A percentile compares a stretch with the other conserved stretches of the same genome.
These are phyloP conservation scores for Amitus sp. DNA, from an alignment of 2,888 invertebrate species.

Conservation along the genomic window DNA sequence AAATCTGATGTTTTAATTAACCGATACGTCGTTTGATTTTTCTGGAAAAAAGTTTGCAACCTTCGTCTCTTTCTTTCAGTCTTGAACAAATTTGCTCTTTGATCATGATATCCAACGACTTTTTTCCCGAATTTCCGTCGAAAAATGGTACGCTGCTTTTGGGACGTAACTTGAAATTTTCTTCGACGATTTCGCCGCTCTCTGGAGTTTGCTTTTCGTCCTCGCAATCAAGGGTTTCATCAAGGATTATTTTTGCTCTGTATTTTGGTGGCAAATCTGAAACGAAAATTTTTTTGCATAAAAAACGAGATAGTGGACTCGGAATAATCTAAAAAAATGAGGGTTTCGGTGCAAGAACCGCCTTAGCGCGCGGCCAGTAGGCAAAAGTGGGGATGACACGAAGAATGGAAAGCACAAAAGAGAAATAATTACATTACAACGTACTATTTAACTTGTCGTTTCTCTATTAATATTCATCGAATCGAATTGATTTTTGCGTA, in stretches of 20 bases:
- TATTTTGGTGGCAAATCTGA: conserved; percentile 49
- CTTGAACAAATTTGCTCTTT: conserved; percentile 41
- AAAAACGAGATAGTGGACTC: too few species aligned
- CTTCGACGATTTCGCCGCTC: conserved; percentile 29
- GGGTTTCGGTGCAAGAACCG: too few species aligned
- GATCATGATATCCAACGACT: conserved; percentile 41
- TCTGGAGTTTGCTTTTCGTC: conserved; percentile 32
- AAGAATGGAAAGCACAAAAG: too few species aligned
- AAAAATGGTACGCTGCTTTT: conserved; percentile 46
- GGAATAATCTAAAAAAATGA: too few species aligned
- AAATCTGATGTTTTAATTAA: too few species aligned
- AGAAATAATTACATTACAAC: too few species aligned
- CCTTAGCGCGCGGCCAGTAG: too few species aligned
- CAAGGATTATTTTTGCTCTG: conserved; percentile 37
- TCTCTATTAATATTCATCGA: too few species aligned
- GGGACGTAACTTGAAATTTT: conserved; percentile 41
- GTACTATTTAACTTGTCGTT: too few species aligned
- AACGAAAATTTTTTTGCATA: background rate
- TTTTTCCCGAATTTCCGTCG: conserved; percentile 26
- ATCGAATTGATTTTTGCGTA: too few species aligned
- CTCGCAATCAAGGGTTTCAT: conserved; percentile 36
- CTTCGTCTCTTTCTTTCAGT: conserved; percentile 45
- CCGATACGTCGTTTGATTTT: background rate
- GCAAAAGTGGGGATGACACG: too few species aligned
- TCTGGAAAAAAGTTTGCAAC: conserved; percentile 22